Base-by-base conservation (phyloP, 2,797 vertebrate genomes). In the Selene dorsalis region DNA sequence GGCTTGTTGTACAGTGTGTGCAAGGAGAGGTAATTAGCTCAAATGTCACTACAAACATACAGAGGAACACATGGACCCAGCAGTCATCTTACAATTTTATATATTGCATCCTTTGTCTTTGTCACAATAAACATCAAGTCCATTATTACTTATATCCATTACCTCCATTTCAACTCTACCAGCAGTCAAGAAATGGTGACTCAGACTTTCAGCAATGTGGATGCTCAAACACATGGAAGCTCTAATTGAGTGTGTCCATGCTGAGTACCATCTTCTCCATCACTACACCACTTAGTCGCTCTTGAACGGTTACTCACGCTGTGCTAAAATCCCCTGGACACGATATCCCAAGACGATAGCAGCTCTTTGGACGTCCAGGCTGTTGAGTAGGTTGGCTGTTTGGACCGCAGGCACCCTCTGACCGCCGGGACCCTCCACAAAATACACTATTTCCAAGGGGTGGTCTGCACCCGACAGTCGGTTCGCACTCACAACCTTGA, bases 281-380 rank as follows among this genome's bases (percentile, higher is more conserved):
- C 41, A 71, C 45, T 12, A n/a, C 28, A 45, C 32, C 32, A 52
- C 17, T 75, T 18, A 18, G 28, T 22, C 26, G 55, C 32, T 41
- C 39, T 38, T 53, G 10, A 75, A 43, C 20, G 28, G 4, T 24
- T 57, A 95, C 98, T 98, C 92, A 99, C 98, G 97, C 72, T 98
- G 97, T 7, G 98, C 97, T 77, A 99, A 92, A 32, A 94, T 80
- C 3, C 97, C 97, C 80, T 97, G 96, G n/a, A 99, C 96, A 39
- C 97, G 97, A 89, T 97, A 98, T n/a, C 97, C 98, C 35, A 99
- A 92, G 83, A 99, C 93, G 69, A 99, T 99, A 30, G 98, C 98
- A 0, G 97, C 98, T 73, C 95, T 95, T 90, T 99, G 98, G 83
- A 99, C 94, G 2, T 99, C 96, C 24, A 99, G 93, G 80, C 91